phyloP scores from a whole-genome alignment of 2,113 vertebrate species.

The Anolis carolinensis region DNA sequence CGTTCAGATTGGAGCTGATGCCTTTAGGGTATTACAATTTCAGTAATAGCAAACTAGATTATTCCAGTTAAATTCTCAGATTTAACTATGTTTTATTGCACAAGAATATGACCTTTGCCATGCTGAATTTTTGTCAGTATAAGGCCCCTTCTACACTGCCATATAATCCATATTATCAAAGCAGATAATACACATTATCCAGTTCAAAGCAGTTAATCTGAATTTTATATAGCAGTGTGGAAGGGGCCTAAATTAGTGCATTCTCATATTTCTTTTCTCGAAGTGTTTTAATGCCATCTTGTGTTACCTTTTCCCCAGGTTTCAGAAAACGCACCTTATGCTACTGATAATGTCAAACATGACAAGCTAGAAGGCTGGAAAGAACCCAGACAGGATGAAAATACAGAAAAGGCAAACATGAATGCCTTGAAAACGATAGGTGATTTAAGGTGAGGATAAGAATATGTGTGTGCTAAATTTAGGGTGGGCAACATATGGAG shows the following conservation, averaged over 20 bases:
- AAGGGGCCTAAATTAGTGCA: neutral
- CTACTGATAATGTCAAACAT: neutral
- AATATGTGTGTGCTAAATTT: neutral
- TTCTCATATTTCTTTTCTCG: neutral
- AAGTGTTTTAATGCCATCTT: rapidly evolving
- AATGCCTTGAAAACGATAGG: slow-evolving; percentile 39
- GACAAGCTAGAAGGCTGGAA: neutral
- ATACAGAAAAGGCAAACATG: slow-evolving; percentile 7
- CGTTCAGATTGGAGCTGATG: no score
- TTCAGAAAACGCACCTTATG: slow-evolving; percentile 38
- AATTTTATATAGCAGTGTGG: no score
- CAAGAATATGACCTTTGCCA: neutral
- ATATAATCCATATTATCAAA: no score
- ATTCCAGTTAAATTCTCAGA: no score
- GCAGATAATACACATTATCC: no score
- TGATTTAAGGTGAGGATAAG: slow-evolving; percentile 62
- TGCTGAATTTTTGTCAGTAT: neutral
- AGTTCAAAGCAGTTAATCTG: no score
- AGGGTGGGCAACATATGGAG: no score
- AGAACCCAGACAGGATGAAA: slow-evolving; percentile 1
- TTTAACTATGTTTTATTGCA: no score
- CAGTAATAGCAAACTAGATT: no score
- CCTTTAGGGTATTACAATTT: no score
- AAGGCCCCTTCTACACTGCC: neutral
- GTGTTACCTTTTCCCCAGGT: slow-evolving; percentile 51